Evolutionary conservation across 1,140 invertebrate species (phyloP).

Genomic region (Lepidostoma basale): DNA sequence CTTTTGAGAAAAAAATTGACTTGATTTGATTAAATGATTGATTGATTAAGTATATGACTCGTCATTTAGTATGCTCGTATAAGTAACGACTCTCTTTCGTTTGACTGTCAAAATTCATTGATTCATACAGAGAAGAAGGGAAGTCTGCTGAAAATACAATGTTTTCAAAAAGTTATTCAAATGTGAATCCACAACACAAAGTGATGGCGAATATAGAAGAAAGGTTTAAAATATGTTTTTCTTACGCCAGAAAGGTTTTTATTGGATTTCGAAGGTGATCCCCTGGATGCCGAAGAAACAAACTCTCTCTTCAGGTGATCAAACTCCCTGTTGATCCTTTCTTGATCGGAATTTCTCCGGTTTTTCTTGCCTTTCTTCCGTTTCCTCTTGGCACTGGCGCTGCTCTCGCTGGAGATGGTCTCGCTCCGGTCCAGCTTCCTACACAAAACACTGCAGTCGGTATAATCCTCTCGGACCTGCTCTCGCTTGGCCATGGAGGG

Average conservation of each 20-base stretch:
- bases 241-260: conserved; percentile 2
- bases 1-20: no score
- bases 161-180: no score
- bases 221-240: no score
- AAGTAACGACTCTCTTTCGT: no score
- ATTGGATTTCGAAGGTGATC: conserved; percentile 13
- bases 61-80: no score
- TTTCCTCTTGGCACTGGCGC: conserved; percentile 50
- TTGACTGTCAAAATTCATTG: no score
- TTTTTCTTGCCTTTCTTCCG: conserved; percentile 45
- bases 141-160: no score
- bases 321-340: conserved; percentile 30
- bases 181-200: no score
- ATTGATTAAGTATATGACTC: no score
- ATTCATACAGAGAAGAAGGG: no score
- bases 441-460: conserved; percentile 33
- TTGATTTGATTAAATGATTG: no score
- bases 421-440: conserved; percentile 51
- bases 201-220: no score
- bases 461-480: conserved; percentile 52
- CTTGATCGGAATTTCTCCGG: conserved; percentile 33
- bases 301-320: conserved; percentile 23
- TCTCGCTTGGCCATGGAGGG: conserved; percentile 72
- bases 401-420: conserved; percentile 48
- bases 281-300: background rate